Conservation (phyloP, 2,888 invertebrate genomes). For the Spisula solida region DNA sequence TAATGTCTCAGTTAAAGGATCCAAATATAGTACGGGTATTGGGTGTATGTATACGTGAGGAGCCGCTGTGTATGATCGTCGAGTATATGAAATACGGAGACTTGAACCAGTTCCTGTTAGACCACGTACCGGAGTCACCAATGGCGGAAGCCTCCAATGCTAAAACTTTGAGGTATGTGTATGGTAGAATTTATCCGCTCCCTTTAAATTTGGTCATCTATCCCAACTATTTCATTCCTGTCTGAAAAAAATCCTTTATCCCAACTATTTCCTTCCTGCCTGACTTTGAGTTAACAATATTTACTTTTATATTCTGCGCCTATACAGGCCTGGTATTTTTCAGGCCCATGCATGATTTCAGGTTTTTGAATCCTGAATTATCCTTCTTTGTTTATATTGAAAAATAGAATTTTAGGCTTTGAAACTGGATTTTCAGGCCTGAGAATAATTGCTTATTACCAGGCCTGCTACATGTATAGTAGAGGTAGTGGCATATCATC, state of each 20-base stretch:
- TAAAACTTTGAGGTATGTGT: conserved; percentile 91
- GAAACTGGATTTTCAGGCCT: no score
- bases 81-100: conserved; percentile 96
- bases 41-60: conserved; percentile 93
- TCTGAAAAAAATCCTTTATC: neutral
- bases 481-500: no score
- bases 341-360: no score
- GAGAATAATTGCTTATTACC: no score
- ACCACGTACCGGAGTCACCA: conserved; percentile 92
- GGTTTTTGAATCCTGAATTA: no score
- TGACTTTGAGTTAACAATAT: no score
- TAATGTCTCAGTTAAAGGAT: conserved; percentile 94
- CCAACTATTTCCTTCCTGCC: no score
- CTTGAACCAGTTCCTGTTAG: conserved; percentile 93
- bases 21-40: conserved; percentile 94
- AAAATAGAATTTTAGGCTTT: no score
- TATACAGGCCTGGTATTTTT: no score
- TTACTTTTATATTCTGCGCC: neutral
- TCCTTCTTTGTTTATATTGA: no score
- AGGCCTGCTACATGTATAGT: no score
- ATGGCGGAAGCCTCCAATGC: conserved; percentile 87
- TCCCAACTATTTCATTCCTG: no score
- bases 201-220: neutral
- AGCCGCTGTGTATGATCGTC: conserved; percentile 95
- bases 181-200: neutral